Base-by-base conservation (phyloP, 2,888 invertebrate species). In the Polyommatus iphigenia region DNA sequence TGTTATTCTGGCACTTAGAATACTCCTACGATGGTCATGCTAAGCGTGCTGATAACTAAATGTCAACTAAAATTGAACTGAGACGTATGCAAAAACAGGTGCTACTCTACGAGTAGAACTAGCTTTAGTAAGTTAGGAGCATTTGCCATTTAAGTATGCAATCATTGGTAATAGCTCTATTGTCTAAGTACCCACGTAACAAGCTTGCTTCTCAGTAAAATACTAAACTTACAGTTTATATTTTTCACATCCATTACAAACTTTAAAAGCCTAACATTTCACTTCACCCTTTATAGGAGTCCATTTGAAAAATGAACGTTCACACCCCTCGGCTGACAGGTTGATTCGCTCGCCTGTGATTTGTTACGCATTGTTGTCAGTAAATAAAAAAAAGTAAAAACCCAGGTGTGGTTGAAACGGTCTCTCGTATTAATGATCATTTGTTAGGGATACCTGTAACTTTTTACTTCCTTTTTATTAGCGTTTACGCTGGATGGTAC, bases 301-400 rank as follows among this genome's bases (percentile, higher is more conserved):
- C 72, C 36, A 20, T 72, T 72, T 72, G 72, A 20, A 72, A 72
- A 41, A 36, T 72, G 36, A 72, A 72, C 41, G 77, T 76, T 54
- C 57, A 76, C 62, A 46, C 79, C 83, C 82, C 73, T 80, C 78
- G 81, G 83, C 79, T 80, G 85, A 83, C 83, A 82, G 82, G 80
- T 82, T 83, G 83, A 84, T 84, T 83, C 81, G 81, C 79, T 79
- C 77, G 73, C 76, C 79, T 79, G 75, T 85, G 83, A 85, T 85
- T 85, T 84, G 85, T 84, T 81, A 81, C 81, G 78, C 77, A 80
- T 81, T 78, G 80, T 81, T 77, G 36, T 50, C 24, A 67, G 10
- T 62, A 59, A 20, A 10, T 36, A 67, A 67, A 62, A 62, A 24
- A 41, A 41, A 41, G 41, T 41, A 10, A 41, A 67, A 15, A 67